phyloP scores from a whole-genome alignment of 2,888 invertebrate species.

The Melinopterus prodromus region DNA sequence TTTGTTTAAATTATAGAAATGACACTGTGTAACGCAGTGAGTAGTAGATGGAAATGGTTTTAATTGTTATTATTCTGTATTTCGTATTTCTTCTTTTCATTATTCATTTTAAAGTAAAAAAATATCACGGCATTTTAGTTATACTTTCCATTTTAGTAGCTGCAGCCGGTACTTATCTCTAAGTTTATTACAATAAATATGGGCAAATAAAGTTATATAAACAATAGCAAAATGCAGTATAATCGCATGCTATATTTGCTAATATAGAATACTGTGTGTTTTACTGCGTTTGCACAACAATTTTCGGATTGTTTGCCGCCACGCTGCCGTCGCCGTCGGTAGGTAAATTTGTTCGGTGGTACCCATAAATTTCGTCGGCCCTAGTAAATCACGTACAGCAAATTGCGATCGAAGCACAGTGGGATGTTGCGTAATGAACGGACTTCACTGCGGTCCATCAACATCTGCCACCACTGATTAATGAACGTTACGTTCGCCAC shows the following conservation, averaged over 20 bases:
- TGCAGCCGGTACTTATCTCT: too few relatives aligned
- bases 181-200: too few relatives aligned
- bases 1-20: too few relatives aligned
- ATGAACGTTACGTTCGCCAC: conserved; percentile 48
- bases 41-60: too few relatives aligned
- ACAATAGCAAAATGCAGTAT: neutral
- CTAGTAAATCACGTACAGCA: neutral
- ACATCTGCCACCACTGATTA: conserved; percentile 54
- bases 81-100: too few relatives aligned
- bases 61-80: too few relatives aligned
- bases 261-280: neutral
- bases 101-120: too few relatives aligned
- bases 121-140: too few relatives aligned
- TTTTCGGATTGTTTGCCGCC: neutral
- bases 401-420: neutral
- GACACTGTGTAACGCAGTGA: too few relatives aligned
- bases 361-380: neutral
- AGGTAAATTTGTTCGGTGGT: neutral
- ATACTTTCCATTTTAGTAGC: neutral
- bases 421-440: conserved; percentile 31
- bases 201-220: neutral
- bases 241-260: neutral
- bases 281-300: neutral
- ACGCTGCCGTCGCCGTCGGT: neutral
- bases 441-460: conserved; percentile 44